A percentile compares a stretch with the other conserved stretches of the same genome.
Conservation (phyloP, 2,113 vertebrate species). For the Lagopus leucura region DNA sequence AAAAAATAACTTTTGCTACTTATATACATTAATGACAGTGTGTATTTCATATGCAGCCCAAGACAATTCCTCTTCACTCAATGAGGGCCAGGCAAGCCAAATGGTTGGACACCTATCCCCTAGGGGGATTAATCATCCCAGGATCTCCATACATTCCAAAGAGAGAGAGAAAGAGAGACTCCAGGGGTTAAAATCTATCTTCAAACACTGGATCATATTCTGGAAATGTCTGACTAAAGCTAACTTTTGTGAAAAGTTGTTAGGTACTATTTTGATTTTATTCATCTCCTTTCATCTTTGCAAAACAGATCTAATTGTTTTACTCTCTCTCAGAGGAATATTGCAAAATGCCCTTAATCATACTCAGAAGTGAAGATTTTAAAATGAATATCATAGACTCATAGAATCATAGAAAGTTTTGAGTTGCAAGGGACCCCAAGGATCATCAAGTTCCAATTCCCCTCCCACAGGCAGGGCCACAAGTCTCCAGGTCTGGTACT, state of each 20-base stretch:
- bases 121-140: background rate
- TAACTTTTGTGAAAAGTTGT: constrained; percentile 33
- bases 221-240: background rate
- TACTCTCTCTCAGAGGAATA: background rate
- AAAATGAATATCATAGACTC: background rate
- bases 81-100: no score
- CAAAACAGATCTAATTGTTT: constrained; percentile 17
- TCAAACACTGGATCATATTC: background rate
- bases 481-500: no score
- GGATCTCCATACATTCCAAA: background rate
- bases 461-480: no score
- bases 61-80: no score
- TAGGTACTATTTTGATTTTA: background rate
- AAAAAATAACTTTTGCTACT: no score
- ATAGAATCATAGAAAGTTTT: no score
- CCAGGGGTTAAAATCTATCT: background rate
- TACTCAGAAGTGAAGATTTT: background rate
- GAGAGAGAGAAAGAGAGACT: background rate
- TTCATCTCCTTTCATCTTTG: background rate
- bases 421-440: no score
- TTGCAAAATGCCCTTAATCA: background rate
- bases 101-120: background rate
- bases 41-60: no score
- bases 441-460: no score
- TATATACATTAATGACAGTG: no score